Percentiles rank a stretch among this genome's conserved stretches.
These are phyloP conservation scores for Corapipo altera DNA, from an alignment of 2,113 vertebrate species.

Conservation along the genomic window DNA sequence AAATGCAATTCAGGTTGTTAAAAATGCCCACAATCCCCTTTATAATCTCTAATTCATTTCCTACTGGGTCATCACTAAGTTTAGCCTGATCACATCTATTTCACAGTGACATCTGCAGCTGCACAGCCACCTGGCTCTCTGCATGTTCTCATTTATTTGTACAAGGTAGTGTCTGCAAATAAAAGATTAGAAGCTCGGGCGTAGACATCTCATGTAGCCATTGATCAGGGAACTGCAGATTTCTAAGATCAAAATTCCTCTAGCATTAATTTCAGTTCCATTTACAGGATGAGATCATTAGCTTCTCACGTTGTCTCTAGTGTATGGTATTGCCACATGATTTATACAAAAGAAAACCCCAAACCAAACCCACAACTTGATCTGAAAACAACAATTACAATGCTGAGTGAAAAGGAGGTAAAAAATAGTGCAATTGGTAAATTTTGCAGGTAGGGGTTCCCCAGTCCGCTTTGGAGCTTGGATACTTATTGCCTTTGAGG, in stretches of 20 bases:
- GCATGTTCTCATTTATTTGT: background rate
- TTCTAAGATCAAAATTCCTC: background rate
- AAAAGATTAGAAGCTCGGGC: background rate
- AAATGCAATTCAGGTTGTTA: conserved; percentile 12
- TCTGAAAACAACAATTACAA: background rate
- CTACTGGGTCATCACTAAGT: background rate
- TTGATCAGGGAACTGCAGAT: background rate
- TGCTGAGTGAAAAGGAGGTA: background rate
- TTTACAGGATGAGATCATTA: background rate
- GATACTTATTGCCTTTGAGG: background rate
- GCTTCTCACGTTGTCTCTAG: background rate
- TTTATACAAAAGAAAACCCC: background rate
- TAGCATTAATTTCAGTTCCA: background rate
- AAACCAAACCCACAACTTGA: background rate
- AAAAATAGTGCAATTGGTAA: accelerated
- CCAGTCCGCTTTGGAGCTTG: background rate
- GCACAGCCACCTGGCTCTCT: conserved; percentile 16
- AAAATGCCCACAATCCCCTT: conserved; percentile 9
- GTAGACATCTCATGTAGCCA: background rate
- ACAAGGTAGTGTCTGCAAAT: background rate
- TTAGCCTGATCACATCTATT: conserved; percentile 10
- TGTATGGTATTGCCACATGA: background rate
- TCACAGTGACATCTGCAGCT: conserved; percentile 28
- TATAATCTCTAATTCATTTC: conserved; percentile 28
- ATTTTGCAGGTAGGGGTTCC: background rate